Evolutionary conservation across 1,140 invertebrate species (phyloP).

Genomic region (Zaprionus camerounensis): DNA sequence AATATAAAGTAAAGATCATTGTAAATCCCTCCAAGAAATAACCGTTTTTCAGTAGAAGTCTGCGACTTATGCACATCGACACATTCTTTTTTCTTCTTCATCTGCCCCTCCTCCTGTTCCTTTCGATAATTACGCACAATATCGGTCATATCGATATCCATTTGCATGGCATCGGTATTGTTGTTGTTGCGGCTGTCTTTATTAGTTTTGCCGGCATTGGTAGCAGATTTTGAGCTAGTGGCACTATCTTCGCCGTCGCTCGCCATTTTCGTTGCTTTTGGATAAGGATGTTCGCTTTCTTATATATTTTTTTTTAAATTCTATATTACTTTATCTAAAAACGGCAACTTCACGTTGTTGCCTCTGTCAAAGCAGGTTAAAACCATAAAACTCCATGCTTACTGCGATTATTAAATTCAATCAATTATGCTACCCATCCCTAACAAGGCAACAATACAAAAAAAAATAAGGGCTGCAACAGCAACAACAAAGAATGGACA

Average conservation of each 20-base stretch:
- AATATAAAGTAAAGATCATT: not conserved
- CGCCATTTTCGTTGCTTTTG: slow-evolving; percentile 45
- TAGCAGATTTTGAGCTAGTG: not conserved
- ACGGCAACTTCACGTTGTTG: not conserved
- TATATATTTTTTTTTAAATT: slow-evolving; percentile 8
- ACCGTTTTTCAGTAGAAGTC: slow-evolving; percentile 58
- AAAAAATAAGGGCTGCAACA: slow-evolving; percentile 33
- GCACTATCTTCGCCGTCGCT: slow-evolving; percentile 25
- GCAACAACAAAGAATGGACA: slow-evolving; percentile 45
- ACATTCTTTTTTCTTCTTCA: slow-evolving; percentile 24
- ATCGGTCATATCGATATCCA: slow-evolving; percentile 46
- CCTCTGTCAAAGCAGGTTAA: not conserved
- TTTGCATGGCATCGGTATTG: slow-evolving; percentile 4
- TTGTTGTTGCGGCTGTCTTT: not conserved
- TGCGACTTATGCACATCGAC: slow-evolving; percentile 21
- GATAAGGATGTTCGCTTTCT: slow-evolving; percentile 1
- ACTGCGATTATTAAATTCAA: slow-evolving; percentile 10
- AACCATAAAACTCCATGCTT: not conserved
- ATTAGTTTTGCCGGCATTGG: not conserved
- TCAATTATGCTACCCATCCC: not conserved
- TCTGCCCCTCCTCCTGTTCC: slow-evolving; percentile 51
- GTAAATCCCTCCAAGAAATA: not conserved
- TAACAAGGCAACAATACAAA: slow-evolving; percentile 44
- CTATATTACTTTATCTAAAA: not conserved
- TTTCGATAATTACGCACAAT: slow-evolving; percentile 52